These are phyloP conservation scores for Rhadinocentrus ornatus DNA, from an alignment of 2,797 vertebrate species.

Conservation along the genomic window DNA sequence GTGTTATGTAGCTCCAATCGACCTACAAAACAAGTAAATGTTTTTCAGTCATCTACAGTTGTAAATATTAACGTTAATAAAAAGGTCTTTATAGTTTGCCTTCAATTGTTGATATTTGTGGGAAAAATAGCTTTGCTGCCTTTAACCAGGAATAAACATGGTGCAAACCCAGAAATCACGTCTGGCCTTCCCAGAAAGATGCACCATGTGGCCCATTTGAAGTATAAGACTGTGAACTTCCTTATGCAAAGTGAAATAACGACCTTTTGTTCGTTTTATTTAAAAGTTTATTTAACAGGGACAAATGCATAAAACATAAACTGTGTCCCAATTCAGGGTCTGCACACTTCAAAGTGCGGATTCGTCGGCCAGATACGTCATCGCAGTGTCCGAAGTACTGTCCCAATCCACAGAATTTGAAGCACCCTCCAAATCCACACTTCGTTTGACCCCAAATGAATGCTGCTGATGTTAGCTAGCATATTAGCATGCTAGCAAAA, in stretches of 20 bases:
- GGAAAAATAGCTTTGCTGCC: not conserved
- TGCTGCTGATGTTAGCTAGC: too few species aligned
- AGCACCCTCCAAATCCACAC: too few species aligned
- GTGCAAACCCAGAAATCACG: not conserved
- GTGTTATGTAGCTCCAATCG: constrained; percentile 44
- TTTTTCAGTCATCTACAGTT: constrained; percentile 38
- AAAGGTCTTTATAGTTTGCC: constrained; percentile 5
- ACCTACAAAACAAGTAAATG: constrained; percentile 46
- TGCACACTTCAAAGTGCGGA: too few species aligned
- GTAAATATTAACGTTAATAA: constrained; percentile 53
- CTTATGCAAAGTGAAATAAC: not conserved
- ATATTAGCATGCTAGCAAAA: too few species aligned
- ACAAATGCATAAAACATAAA: too few species aligned
- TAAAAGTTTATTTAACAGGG: too few species aligned
- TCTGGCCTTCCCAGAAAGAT: not conserved
- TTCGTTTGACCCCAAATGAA: too few species aligned
- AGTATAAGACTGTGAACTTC: not conserved
- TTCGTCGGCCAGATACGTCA: too few species aligned
- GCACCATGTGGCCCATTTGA: not conserved
- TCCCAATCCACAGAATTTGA: too few species aligned
- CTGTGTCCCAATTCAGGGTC: too few species aligned
- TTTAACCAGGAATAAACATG: not conserved
- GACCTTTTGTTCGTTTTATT: not conserved
- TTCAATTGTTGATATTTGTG: not conserved
- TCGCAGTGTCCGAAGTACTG: too few species aligned